phyloP scores from a whole-genome alignment of 2,797 vertebrate genomes.

The Varecia variegata region DNA sequence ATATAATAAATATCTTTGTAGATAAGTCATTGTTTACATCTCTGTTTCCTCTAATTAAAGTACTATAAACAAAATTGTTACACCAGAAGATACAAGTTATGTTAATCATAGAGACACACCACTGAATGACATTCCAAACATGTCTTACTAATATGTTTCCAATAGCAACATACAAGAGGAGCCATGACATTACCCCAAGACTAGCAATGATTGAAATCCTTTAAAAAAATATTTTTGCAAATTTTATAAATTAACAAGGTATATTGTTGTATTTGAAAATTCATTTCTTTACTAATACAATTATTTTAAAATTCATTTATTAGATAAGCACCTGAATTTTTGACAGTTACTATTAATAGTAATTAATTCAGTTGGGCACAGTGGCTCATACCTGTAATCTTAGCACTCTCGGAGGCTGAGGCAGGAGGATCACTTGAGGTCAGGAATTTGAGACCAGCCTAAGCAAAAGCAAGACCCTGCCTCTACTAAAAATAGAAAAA shows the following conservation, averaged over 20 bases:
- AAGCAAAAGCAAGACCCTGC: no score
- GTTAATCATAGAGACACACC: not conserved
- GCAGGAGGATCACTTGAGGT: no score
- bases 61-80: not conserved
- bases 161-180: not conserved
- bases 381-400: no score
- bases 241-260: not conserved
- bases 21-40: not conserved
- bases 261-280: slow-evolving; percentile 23
- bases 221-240: not conserved
- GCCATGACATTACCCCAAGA: not conserved
- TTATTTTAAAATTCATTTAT: not conserved
- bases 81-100: not conserved
- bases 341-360: not conserved
- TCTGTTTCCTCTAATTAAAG: not conserved
- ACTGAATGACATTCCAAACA: not conserved
- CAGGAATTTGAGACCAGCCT: no score
- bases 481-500: no score
- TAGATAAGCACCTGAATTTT: not conserved
- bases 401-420: no score
- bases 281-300: not conserved
- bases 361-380: not conserved
- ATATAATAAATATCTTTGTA: not conserved
- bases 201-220: not conserved
- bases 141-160: not conserved